Conservation (phyloP, 2,888 invertebrate genomes). For the Plagodis dolabraria region DNA sequence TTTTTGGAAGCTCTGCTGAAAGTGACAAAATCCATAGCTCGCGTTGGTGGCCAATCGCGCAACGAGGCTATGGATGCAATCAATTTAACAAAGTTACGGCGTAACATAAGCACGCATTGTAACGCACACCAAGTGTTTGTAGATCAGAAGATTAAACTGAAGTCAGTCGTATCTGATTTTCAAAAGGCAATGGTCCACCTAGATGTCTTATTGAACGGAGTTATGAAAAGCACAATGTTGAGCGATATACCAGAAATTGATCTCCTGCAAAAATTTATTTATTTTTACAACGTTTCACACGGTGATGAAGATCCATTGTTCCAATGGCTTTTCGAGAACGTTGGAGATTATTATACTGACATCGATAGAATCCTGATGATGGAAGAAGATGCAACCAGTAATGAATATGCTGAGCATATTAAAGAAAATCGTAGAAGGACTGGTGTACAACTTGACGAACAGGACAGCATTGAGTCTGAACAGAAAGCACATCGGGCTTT, state of each 20-base stretch:
- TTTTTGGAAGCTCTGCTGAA: constrained; percentile 88
- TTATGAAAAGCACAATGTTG: constrained; percentile 45
- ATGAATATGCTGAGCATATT: constrained; percentile 36
- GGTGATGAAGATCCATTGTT: constrained; percentile 50
- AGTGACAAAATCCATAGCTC: constrained; percentile 85
- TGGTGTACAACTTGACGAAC: constrained; percentile 52
- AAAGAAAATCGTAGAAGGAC: constrained; percentile 44
- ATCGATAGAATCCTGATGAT: constrained; percentile 31
- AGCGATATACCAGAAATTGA: constrained; percentile 39
- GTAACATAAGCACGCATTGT: constrained; percentile 14
- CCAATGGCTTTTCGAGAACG: constrained; percentile 62
- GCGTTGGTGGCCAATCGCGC: constrained; percentile 89
- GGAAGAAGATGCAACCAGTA: constrained; percentile 32
- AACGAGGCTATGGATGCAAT: constrained; percentile 74
- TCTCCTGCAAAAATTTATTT: constrained; percentile 38
- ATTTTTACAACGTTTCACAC: constrained; percentile 39
- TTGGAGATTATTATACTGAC: constrained; percentile 32
- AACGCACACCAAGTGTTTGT: constrained; percentile 41
- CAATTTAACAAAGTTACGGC: constrained; percentile 67
- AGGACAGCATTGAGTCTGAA: constrained; percentile 18
- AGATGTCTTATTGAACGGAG: constrained; percentile 53
- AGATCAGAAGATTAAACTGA: constrained; percentile 49
- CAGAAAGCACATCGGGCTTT: constrained; percentile 22
- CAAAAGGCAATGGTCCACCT: constrained; percentile 48
- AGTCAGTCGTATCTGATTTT: constrained; percentile 42